phyloP scores from a whole-genome alignment of 2,113 vertebrate genomes.

The Elephantulus edwardii region DNA sequence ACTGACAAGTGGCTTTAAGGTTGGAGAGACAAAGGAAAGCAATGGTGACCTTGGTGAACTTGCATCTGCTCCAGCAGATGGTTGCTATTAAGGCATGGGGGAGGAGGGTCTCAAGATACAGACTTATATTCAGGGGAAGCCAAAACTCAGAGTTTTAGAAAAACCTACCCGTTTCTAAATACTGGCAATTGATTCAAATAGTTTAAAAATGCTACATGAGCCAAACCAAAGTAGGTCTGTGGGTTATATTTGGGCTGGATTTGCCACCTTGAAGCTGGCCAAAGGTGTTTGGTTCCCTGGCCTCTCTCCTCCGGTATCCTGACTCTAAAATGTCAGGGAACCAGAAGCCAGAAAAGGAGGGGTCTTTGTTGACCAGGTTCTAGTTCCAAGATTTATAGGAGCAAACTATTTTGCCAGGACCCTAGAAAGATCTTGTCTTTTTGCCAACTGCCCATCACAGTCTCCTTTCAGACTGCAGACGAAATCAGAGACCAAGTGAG shows the following conservation, averaged over 20 bases:
- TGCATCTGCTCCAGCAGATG: conserved; percentile 2
- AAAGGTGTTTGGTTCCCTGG: background rate
- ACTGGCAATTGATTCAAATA: conserved; percentile 36
- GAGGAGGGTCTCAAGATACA: background rate
- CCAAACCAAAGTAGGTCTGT: conserved; percentile 17
- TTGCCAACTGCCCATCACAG: background rate
- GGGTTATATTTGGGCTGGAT: conserved; percentile 11
- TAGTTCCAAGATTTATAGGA: background rate
- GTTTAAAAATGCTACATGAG: conserved; percentile 22
- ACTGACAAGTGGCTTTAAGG: background rate
- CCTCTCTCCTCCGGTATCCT: background rate
- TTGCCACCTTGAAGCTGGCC: background rate
- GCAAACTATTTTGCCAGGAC: background rate
- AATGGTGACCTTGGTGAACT: background rate
- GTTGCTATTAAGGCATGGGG: background rate
- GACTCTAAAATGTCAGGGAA: conserved; percentile 24
- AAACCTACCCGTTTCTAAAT: conserved; percentile 9
- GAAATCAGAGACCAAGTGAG: background rate
- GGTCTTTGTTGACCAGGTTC: background rate
- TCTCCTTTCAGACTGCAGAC: background rate
- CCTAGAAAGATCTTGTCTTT: background rate
- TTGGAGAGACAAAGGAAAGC: background rate
- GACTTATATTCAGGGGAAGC: conserved; percentile 4
- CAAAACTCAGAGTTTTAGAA: conserved; percentile 46
- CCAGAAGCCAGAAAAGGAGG: background rate